Evolutionary conservation across 2,113 vertebrate species (phyloP).

Genomic region (Neomonachus schauinslandi): DNA sequence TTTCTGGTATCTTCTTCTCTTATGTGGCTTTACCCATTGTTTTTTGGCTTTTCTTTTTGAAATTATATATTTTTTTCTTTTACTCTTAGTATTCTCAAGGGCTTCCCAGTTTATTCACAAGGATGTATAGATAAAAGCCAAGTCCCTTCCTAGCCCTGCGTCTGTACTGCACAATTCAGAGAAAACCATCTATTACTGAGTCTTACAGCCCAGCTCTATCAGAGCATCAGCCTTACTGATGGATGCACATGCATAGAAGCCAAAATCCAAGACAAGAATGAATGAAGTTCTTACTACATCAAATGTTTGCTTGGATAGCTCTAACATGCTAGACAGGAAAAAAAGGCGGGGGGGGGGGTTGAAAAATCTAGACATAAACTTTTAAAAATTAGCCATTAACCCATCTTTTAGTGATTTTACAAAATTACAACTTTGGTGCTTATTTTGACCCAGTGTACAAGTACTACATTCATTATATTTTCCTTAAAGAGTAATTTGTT

Average conservation of each 20-base stretch:
- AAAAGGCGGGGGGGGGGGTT: background rate
- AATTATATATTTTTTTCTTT: background rate
- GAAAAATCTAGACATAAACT: background rate
- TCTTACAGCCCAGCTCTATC: background rate
- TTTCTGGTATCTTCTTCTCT: background rate
- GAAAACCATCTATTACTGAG: background rate
- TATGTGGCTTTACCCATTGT: background rate
- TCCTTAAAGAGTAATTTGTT: background rate
- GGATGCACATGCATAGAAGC: background rate
- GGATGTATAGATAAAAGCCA: background rate
- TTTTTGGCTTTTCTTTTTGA: background rate
- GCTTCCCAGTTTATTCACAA: background rate
- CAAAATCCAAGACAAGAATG: background rate
- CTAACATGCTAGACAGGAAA: background rate
- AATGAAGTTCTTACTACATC: background rate
- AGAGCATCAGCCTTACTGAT: background rate
- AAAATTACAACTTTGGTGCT: background rate
- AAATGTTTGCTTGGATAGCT: background rate
- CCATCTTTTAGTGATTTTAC: background rate
- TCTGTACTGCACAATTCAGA: background rate
- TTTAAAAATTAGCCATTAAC: background rate
- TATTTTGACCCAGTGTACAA: background rate
- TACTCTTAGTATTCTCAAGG: background rate
- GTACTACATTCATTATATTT: background rate
- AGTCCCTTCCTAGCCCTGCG: background rate